Evolutionary conservation across 64 coral and sea anemone species (phyloP).

Genomic region (Pocillopora damicornis): DNA sequence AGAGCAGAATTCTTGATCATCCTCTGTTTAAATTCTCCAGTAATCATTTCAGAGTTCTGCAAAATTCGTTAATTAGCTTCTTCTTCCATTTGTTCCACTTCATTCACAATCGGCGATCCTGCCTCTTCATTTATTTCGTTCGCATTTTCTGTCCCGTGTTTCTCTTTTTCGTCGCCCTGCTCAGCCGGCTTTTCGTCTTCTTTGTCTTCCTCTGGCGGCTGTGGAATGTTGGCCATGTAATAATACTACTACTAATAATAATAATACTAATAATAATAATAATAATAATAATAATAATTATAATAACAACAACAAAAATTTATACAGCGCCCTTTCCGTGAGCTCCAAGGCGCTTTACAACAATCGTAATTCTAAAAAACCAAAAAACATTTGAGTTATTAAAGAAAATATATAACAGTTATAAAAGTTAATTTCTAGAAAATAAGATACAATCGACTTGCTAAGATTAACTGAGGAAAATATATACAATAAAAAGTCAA

Average conservation of each 20-base stretch:
- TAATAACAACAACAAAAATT: too few relatives aligned
- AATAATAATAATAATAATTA: too few relatives aligned
- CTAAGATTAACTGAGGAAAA: too few relatives aligned
- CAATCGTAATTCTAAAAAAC: too few relatives aligned
- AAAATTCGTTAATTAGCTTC: background rate
- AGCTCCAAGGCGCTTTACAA: too few relatives aligned
- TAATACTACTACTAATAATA: background rate
- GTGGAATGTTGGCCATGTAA: constrained; percentile 55
- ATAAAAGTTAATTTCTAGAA: too few relatives aligned
- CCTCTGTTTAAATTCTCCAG: background rate
- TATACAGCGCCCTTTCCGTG: too few relatives aligned
- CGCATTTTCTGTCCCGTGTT: constrained; percentile 10
- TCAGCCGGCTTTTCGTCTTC: constrained; percentile 32
- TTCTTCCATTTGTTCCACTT: constrained; percentile 59
- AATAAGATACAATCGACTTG: too few relatives aligned
- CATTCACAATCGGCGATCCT: constrained; percentile 90
- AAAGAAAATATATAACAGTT: too few relatives aligned
- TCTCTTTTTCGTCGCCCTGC: background rate
- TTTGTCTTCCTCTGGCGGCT: constrained; percentile 68
- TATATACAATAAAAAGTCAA: too few relatives aligned
- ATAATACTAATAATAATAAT: too few relatives aligned
- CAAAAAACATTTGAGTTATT: too few relatives aligned
- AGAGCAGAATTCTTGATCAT: background rate
- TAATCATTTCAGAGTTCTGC: background rate
- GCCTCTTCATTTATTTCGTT: constrained; percentile 36